These are phyloP conservation scores for Eueremaeus valkanovi DNA, from an alignment of 2,888 invertebrate genomes.

Conservation along the genomic window DNA sequence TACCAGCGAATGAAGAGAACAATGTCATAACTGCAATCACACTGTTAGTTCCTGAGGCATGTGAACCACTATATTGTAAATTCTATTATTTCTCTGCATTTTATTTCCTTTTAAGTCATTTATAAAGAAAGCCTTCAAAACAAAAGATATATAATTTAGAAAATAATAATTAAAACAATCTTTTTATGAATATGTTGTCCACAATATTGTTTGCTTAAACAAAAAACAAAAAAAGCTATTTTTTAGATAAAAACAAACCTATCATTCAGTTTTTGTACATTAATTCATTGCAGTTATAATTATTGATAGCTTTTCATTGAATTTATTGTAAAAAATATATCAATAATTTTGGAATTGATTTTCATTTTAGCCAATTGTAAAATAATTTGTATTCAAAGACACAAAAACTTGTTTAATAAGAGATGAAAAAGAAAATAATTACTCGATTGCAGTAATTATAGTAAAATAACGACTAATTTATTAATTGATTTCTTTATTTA, in stretches of 20 bases:
- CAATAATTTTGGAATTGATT: background rate
- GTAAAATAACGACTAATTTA: background rate
- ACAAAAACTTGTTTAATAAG: background rate
- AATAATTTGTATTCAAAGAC: background rate
- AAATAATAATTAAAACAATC: background rate
- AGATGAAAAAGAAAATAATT: background rate
- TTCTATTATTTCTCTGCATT: slow-evolving; percentile 8
- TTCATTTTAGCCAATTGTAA: background rate
- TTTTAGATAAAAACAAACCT: background rate
- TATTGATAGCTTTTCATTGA: background rate
- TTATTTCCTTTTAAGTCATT: slow-evolving; percentile 10
- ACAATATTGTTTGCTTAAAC: background rate
- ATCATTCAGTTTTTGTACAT: slow-evolving; percentile 19
- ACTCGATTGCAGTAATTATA: no score
- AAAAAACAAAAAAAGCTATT: no score
- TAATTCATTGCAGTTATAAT: background rate
- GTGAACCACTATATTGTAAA: background rate
- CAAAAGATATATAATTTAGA: slow-evolving; percentile 4
- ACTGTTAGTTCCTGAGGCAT: slow-evolving; percentile 21
- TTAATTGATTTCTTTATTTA: background rate
- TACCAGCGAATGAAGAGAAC: slow-evolving; percentile 44
- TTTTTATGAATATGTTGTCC: slow-evolving; percentile 24
- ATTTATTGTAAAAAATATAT: background rate
- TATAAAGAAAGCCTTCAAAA: background rate
- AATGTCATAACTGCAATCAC: background rate